phyloP scores from a whole-genome alignment of 2,888 invertebrate species.

The Dolomedes plantarius region DNA sequence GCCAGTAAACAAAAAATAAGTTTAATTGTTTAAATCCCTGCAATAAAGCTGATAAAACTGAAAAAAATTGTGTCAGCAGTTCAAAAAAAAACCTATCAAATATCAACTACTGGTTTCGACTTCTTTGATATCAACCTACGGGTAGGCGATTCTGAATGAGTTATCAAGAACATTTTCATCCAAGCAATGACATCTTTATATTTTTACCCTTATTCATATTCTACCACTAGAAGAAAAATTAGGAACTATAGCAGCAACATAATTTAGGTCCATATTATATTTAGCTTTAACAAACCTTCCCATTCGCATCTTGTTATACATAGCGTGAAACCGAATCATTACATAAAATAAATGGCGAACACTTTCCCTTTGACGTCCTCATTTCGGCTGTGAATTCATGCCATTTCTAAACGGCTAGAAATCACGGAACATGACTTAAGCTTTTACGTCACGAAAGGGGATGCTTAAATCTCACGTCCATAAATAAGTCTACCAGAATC shows the following conservation, averaged over 20 bases:
- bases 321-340: constrained; percentile 13
- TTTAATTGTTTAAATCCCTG: too few species aligned
- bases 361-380: constrained; percentile 6
- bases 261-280: not conserved
- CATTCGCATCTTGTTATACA: not conserved
- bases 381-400: constrained; percentile 12
- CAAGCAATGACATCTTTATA: too few species aligned
- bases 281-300: not conserved
- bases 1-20: too few species aligned
- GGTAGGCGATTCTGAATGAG: too few species aligned
- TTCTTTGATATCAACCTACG: too few species aligned
- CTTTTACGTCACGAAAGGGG: not conserved
- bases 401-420: not conserved
- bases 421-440: constrained; percentile 6
- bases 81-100: too few species aligned
- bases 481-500: not conserved
- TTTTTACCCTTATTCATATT: too few species aligned
- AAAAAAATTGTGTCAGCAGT: too few species aligned
- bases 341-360: not conserved
- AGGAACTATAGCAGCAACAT: not conserved
- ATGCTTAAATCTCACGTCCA: not conserved
- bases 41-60: too few species aligned
- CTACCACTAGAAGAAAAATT: too few species aligned
- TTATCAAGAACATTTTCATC: too few species aligned
- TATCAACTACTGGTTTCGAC: too few species aligned